Evolutionary conservation across 1,140 invertebrate genomes (phyloP).

Genomic region (Conopomorpha cramerella): DNA sequence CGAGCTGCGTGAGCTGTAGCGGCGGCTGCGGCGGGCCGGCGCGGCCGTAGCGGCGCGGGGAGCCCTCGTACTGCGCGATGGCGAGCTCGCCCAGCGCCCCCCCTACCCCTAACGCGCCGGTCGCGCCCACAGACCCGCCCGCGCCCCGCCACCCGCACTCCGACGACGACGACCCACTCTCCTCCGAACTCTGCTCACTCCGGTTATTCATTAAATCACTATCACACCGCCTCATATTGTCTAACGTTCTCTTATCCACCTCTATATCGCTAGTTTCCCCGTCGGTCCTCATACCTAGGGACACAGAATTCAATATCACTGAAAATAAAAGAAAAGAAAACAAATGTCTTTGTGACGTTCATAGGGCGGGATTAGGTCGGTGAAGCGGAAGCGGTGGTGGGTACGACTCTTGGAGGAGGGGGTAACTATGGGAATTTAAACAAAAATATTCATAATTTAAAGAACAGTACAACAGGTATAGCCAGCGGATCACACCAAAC

Average conservation of each 20-base stretch:
- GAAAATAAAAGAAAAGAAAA: slow-evolving; percentile 54
- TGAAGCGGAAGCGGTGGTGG: no score
- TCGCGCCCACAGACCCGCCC: slow-evolving; percentile 33
- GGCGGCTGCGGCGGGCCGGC: slow-evolving; percentile 27
- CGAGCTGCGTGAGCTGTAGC: slow-evolving; percentile 35
- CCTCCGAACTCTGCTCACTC: slow-evolving; percentile 39
- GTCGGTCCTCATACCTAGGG: slow-evolving; percentile 56
- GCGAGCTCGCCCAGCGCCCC: slow-evolving; percentile 86
- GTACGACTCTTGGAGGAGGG: no score
- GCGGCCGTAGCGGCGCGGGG: slow-evolving; percentile 83
- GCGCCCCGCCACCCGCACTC: slow-evolving; percentile 26
- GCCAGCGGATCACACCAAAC: no score
- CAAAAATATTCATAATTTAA: no score
- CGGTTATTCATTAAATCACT: slow-evolving; percentile 48
- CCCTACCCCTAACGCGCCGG: slow-evolving; percentile 37
- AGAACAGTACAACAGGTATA: no score
- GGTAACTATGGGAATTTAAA: no score
- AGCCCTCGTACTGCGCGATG: slow-evolving; percentile 90
- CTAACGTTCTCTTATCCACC: slow-evolving; percentile 57
- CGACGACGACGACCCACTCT: slow-evolving; percentile 34
- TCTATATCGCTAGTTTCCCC: slow-evolving; percentile 55
- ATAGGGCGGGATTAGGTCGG: slow-evolving; percentile 5
- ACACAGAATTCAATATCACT: slow-evolving; percentile 60
- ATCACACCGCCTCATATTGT: slow-evolving; percentile 54
- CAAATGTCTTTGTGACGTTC: slow-evolving; percentile 25